Evolutionary conservation across 2,113 vertebrate genomes (phyloP), one percentile per base, ranked within the genome.

Genomic region (Lophura nycthemera): DNA sequence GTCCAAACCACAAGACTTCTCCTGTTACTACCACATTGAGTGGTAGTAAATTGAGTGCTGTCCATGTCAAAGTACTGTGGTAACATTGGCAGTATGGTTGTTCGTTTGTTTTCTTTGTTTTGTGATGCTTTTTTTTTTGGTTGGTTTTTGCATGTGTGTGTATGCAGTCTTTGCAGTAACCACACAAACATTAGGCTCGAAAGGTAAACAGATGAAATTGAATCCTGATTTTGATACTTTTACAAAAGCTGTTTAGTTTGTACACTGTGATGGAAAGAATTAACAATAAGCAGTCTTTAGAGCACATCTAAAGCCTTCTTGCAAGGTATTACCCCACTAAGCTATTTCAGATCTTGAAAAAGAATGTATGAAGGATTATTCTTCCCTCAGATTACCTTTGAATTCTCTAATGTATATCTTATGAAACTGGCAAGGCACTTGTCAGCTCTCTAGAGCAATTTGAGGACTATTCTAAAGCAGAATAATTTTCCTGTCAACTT

Each of bases 231-330:
- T 69, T 77, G 16, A 19, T 60, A 30, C 43, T 38, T 72, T 91
- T 19, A 24, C 82, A 69, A 76, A 92, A 77, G 40, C 30, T 19
- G 25, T 30, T 45, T n/a, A 74, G 30, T 69, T 81, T 69, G n/a
- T 56, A 74, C 19, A 56, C 13, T 50, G 27, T 78, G 36, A 32
- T 76, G n/a, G 63, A 80, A 92, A 79, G 54, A 36, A 89, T 57
- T 74, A 79, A 82, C 19, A 86, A 66, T 42, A 84, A 78, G 25
- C 20, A 91, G 71, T 77, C 92, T 93, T 88, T 63, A 77, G 63
- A 80, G 32, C n/a, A 59, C 18, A 73, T 42, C 29, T 77, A 61
- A 82, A 48, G n/a, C 24, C n/a, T 48, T 83, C 38, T 86, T 89
- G 8, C 22, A 61, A 24, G 48, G 25, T 57, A 90, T 66, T 48